Evolutionary conservation across 2,797 vertebrate species (phyloP), one percentile per base, ranked within the genome.

Genomic region (Urosaurus nigricauda): DNA sequence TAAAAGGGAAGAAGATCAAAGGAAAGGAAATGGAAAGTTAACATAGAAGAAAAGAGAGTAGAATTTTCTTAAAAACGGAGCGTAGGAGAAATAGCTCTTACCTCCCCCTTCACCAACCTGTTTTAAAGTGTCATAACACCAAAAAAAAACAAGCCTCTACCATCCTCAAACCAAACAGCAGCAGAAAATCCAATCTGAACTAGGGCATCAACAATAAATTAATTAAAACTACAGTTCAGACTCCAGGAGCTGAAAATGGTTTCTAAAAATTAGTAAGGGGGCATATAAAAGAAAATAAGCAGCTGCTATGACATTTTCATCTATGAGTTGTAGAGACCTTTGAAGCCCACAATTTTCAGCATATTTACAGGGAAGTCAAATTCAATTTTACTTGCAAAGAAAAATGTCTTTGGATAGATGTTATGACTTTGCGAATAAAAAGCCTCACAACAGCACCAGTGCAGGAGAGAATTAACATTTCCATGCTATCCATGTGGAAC

Each of bases 51-150:
- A 19, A 26, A 3, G 32, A 68, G 58, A 77, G 0, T 47, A 43
- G 78, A 85, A 63, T n/a, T 75, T 91, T 32, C 32, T 26, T 88
- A 24, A 88, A 82, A 81, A 87, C 87, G 74, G 71, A 91, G 74
- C 2, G 51, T 37, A 4, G 0, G 79, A 71, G 63, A 68, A 91
- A 89, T 47, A 88, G 3, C 47, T 71, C 83, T 87, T 68, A 1
- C 26, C 8, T 26, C 19, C 19, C 51, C 17, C 7, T 47, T 9
- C 8, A 29, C n/a, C 51, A 58, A 43, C 51, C 35, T 70, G 70
- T 80, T 73, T 73, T 21, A 71, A 87, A 87, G 71, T 13, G 6
- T 26, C 32, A 14, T 58, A n/a, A 80, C 56, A 12, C 71, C 9
- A 37, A 43, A 58, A 43, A 58, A 32, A 75, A 65, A 87, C 9